phyloP scores from a whole-genome alignment of 2,113 vertebrate species.

The Mastomys natalensis region DNA sequence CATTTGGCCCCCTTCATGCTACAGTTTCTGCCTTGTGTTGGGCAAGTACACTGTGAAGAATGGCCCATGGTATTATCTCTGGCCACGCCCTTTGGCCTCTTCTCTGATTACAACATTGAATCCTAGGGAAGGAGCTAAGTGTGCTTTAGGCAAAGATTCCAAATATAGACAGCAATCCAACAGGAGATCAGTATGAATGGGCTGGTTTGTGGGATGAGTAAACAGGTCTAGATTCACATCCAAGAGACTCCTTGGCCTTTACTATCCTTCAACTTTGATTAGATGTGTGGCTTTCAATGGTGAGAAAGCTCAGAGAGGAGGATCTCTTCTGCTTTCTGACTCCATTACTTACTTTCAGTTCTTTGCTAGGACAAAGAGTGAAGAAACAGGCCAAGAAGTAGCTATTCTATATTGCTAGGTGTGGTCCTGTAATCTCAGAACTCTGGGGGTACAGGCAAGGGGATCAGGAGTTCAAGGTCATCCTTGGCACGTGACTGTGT shows the following conservation, averaged over 20 bases:
- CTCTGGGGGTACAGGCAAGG: neutral
- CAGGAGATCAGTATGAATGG: neutral
- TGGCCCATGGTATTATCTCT: neutral
- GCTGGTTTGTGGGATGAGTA: neutral
- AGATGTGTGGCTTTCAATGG: neutral
- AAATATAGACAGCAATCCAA: neutral
- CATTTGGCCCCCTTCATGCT: neutral
- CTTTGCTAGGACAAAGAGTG: conserved; percentile 5
- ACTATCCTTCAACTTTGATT: neutral
- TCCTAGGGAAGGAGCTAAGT: neutral
- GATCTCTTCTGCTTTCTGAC: neutral
- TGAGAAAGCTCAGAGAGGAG: neutral
- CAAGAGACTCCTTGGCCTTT: neutral
- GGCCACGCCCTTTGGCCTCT: neutral
- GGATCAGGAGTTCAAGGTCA: neutral
- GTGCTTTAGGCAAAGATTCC: conserved; percentile 30
- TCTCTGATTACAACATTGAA: conserved; percentile 41
- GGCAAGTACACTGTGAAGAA: neutral
- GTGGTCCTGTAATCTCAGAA: neutral
- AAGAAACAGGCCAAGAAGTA: neutral
- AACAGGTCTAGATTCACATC: neutral
- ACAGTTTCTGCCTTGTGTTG: neutral
- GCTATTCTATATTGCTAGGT: neutral
- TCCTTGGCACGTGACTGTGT: no score
- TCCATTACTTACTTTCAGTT: neutral